A percentile compares a stretch with the other conserved stretches of the same genome.
phyloP scores from a whole-genome alignment of 1,140 invertebrate species.

The Lepidurus apus region DNA sequence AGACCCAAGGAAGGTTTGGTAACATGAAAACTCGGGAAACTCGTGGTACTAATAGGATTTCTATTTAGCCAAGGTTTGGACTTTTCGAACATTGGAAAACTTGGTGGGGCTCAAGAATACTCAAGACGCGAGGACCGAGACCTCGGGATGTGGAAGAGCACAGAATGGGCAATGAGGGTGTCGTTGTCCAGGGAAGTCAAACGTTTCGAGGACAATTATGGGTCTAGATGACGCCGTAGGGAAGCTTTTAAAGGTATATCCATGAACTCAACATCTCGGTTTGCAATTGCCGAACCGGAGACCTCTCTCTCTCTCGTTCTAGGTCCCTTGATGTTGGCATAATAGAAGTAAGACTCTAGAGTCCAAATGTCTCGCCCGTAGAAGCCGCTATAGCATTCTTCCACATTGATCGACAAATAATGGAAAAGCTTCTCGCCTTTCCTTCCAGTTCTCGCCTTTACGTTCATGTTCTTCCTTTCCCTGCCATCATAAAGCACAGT shows the following conservation, averaged over 20 bases:
- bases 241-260: conserved; percentile 1
- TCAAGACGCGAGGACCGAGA: background rate
- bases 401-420: conserved; percentile 1
- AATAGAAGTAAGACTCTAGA: background rate
- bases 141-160: background rate
- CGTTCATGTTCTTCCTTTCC: background rate
- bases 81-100: background rate
- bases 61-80: background rate
- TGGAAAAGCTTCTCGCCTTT: conserved; percentile 14
- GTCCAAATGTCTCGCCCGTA: background rate
- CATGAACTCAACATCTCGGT: conserved; percentile 13
- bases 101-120: background rate
- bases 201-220: conserved; percentile 21
- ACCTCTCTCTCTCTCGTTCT: background rate
- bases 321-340: conserved; percentile 9
- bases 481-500: conserved; percentile 10
- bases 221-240: conserved; percentile 8
- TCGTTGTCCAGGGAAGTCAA: conserved; percentile 13
- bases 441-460: conserved; percentile 8
- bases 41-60: background rate
- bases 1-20: background rate
- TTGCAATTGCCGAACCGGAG: background rate
- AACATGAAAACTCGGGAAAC: background rate
- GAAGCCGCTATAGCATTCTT: conserved; percentile 13
- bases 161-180: conserved; percentile 13